Percentiles rank a stretch among this genome's conserved stretches.
These are phyloP conservation scores for Miniopterus natalensis DNA, from an alignment of 2,113 vertebrate species.

Conservation along the genomic window DNA sequence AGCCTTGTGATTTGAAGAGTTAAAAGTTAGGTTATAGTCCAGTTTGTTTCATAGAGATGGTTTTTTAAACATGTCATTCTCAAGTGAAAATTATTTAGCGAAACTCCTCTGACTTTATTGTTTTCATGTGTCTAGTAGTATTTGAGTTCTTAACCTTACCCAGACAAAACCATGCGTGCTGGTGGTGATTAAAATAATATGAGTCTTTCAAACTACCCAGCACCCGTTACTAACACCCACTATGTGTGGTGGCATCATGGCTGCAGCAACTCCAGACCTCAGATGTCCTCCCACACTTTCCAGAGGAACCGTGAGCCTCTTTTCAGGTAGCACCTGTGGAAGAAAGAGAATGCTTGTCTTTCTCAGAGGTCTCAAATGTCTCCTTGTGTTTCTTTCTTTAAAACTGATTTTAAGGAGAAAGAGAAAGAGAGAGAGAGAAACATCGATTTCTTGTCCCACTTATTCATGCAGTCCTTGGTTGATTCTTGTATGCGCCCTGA, in stretches of 20 bases:
- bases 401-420: background rate
- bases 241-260: background rate
- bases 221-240: background rate
- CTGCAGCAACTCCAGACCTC: background rate
- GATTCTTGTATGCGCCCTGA: background rate
- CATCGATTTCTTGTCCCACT: background rate
- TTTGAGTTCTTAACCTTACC: conserved; percentile 55
- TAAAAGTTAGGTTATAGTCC: background rate
- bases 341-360: background rate
- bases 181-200: conserved; percentile 17
- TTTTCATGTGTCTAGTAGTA: conserved; percentile 3
- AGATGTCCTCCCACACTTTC: background rate
- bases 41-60: conserved; percentile 56
- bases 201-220: background rate
- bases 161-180: background rate
- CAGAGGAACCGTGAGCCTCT: background rate
- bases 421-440: background rate
- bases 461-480: background rate
- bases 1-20: conserved; percentile 13
- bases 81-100: conserved; percentile 47
- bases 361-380: background rate
- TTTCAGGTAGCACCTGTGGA: background rate
- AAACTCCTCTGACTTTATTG: conserved; percentile 1
- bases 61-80: conserved; percentile 50
- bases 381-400: background rate